Evolutionary conservation across 2,888 invertebrate species (phyloP), one percentile per base, ranked within the genome.

Genomic region (Drosophila merina): DNA sequence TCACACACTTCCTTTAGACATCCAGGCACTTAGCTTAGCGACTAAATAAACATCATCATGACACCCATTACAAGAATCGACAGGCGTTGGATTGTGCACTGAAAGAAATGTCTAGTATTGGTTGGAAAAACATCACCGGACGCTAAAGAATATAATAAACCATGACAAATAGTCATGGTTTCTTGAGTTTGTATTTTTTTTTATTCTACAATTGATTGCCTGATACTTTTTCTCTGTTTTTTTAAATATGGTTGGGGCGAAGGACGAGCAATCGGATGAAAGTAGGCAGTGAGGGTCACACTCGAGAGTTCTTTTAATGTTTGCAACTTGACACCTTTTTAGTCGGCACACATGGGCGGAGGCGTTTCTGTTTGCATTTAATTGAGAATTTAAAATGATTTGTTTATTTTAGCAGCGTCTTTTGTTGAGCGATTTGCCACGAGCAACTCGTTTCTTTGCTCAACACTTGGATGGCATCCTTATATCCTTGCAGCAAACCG

Each of bases 341-440:
- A 74, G 47, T 26, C 58, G 47, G 25, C 50, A 42, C 68, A 66
- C 55, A 26, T 58, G 52, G 42, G 31, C 28, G 40, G 42, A 14
- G 48, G 51, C 50, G n/a, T 10, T 36, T 30, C 45, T 83, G 77
- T 74, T 77, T 72, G 76, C 79, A 74, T 77, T 86, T 86, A 89
- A 90, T 88, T 88, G 88, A 88, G 88, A 88, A 88, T 89, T 86
- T 88, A 77, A 88, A 89, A 89, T 81, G 87, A 84, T 87, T 82
- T 89, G 87, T 88, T 88, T 88, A 82, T 76, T 77, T 77, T 56
- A 49, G 74, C 58, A 55, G 63, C 74, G 72, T 72, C 87, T 88
- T 89, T 83, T 84, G 87, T 88, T 75, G 62, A 78, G 64, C 77
- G 83, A 75, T 63, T 75, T 57, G 81, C 88, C 83, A 62, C 57